Evolutionary conservation across 2,113 vertebrate genomes (phyloP).

Genomic region (Myotis yumanensis): DNA sequence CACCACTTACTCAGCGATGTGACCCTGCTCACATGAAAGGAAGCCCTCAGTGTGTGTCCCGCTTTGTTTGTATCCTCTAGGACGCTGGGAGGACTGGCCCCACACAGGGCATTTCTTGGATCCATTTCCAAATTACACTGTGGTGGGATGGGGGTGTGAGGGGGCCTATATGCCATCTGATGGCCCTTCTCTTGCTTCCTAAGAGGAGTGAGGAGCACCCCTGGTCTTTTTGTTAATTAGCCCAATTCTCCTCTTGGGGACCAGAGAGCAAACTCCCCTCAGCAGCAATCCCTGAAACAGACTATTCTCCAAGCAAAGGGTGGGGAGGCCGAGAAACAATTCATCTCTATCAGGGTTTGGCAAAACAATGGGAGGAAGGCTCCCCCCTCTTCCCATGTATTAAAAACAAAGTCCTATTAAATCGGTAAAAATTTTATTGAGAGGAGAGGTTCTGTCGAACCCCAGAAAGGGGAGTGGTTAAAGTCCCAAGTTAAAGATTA

Average conservation of each 20-base stretch:
- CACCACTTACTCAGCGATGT: not conserved
- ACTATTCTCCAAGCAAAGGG: not conserved
- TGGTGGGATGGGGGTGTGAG: not conserved
- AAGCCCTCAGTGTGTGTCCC: not conserved
- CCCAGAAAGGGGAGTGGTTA: slow-evolving; percentile 78
- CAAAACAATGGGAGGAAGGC: slow-evolving; percentile 69
- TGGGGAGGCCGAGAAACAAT: slow-evolving; percentile 53
- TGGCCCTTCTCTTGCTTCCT: not conserved
- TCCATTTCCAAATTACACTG: slow-evolving; percentile 56
- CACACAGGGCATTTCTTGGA: not conserved
- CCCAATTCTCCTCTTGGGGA: slow-evolving; percentile 51
- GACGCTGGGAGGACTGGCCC: not conserved
- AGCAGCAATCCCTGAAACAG: slow-evolving; percentile 30
- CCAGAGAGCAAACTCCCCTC: not conserved
- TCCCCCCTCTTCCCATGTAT: not conserved
- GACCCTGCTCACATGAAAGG: slow-evolving; percentile 61
- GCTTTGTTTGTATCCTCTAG: slow-evolving; percentile 16
- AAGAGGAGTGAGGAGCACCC: not conserved
- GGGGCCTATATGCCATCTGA: not conserved
- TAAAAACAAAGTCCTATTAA: slow-evolving; percentile 80
- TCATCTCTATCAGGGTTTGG: slow-evolving; percentile 65
- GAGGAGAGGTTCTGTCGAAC: slow-evolving; percentile 79
- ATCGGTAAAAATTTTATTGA: slow-evolving; percentile 84
- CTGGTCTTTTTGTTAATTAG: not conserved
- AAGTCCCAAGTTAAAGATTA: slow-evolving; percentile 88